These are phyloP conservation scores for Meta bourneti DNA, from an alignment of 2,888 invertebrate genomes.

Conservation along the genomic window DNA sequence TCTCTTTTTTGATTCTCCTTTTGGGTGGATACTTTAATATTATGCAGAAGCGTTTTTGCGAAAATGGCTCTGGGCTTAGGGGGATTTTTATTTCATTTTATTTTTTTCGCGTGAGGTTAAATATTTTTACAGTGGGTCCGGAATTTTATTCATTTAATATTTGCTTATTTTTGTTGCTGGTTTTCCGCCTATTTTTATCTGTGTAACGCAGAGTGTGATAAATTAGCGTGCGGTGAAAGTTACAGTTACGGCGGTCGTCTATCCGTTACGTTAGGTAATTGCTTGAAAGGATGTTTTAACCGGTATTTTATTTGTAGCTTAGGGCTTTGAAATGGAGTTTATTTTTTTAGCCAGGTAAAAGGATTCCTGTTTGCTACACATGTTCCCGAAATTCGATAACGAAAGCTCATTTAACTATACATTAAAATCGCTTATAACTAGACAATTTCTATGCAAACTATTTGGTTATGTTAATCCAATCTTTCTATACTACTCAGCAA, in stretches of 20 bases:
- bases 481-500: too few species aligned
- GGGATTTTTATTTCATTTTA: conserved; percentile 1
- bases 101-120: conserved; percentile 62
- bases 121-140: conserved; percentile 69
- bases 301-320: not conserved
- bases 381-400: not conserved
- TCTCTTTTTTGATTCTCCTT: conserved; percentile 49
- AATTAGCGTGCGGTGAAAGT: conserved; percentile 48
- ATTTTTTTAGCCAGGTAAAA: not conserved
- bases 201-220: conserved; percentile 28
- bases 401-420: too few species aligned
- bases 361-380: not conserved
- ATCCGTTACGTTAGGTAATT: not conserved
- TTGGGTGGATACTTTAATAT: conserved; percentile 75
- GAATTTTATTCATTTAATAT: conserved; percentile 3
- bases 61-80: conserved; percentile 73
- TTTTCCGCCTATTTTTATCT: not conserved
- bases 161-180: conserved; percentile 7
- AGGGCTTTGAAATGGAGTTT: not conserved
- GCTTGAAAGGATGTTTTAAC: not conserved
- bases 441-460: too few species aligned
- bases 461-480: too few species aligned
- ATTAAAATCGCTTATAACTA: too few species aligned
- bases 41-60: conserved; percentile 75
- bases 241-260: not conserved